Conservation (phyloP, 2,113 vertebrate species). For the Hypanus sabinus region DNA sequence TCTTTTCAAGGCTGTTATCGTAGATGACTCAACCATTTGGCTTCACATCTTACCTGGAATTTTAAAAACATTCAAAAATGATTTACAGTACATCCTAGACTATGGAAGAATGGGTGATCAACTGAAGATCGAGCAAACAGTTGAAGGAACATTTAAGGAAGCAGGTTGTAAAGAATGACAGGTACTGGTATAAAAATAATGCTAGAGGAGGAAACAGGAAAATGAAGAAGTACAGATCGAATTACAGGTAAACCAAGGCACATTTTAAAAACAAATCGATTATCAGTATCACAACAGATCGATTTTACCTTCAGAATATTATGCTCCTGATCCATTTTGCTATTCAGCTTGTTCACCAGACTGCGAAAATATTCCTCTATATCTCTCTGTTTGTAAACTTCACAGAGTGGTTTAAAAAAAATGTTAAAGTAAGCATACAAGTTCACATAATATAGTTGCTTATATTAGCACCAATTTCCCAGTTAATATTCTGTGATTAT, state of each 20-base stretch:
- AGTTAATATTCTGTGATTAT: not conserved
- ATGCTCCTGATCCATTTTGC: not conserved
- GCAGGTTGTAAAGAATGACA: not conserved
- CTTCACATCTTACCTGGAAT: not conserved
- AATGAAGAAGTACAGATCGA: not conserved
- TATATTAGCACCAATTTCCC: not conserved
- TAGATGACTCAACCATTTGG: not conserved
- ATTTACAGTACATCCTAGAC: not conserved
- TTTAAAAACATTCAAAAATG: not conserved
- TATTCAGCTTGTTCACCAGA: not conserved
- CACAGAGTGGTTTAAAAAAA: not conserved
- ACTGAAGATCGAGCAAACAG: not conserved
- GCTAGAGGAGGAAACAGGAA: not conserved
- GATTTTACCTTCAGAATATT: constrained; percentile 8
- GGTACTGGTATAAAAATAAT: not conserved
- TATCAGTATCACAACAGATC: not conserved
- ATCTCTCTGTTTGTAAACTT: not conserved
- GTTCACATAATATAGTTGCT: not conserved
- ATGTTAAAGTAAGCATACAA: not conserved
- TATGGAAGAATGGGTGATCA: not conserved
- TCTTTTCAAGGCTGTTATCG: too few relatives aligned
- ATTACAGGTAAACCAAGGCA: not conserved
- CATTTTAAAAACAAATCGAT: not conserved
- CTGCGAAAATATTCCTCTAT: not conserved
- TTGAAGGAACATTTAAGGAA: not conserved